Evolutionary conservation across 2,888 invertebrate genomes (phyloP).

Genomic region (Dexiosoma caninum): DNA sequence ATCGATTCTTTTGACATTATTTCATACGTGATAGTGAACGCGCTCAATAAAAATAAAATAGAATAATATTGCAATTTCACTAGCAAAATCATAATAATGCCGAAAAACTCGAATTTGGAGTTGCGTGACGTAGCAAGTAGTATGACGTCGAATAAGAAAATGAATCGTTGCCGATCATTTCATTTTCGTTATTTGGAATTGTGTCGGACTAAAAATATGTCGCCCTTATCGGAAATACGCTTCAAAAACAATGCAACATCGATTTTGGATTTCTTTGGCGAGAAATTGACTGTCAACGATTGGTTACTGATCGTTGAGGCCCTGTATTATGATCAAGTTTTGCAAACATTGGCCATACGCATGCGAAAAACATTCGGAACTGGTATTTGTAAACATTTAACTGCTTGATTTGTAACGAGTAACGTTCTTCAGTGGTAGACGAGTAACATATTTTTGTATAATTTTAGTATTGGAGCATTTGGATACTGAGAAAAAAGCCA

Average conservation of each 20-base stretch:
- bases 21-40: not conserved
- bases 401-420: not conserved
- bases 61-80: not conserved
- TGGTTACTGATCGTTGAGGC: slow-evolving; percentile 88
- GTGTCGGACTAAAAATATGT: slow-evolving; percentile 75
- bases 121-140: slow-evolving; percentile 63
- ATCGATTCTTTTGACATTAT: not conserved
- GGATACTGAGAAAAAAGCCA: slow-evolving; percentile 81
- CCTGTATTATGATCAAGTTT: slow-evolving; percentile 83
- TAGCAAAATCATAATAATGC: slow-evolving; percentile 31
- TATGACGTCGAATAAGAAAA: slow-evolving; percentile 67
- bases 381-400: too few species aligned
- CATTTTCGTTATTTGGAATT: slow-evolving; percentile 77
- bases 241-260: slow-evolving; percentile 78
- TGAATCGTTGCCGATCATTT: slow-evolving; percentile 74
- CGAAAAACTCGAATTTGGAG: slow-evolving; percentile 59
- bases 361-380: slow-evolving; percentile 79
- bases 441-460: not conserved
- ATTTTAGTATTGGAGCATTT: slow-evolving; percentile 74
- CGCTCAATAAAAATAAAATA: not conserved
- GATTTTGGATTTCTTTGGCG: slow-evolving; percentile 84
- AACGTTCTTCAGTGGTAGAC: too few species aligned
- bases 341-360: slow-evolving; percentile 83
- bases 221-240: slow-evolving; percentile 72
- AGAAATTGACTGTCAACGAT: slow-evolving; percentile 86